A percentile compares a stretch with the other conserved stretches of the same genome.
These are phyloP conservation scores for Edolisoma coerulescens DNA, from an alignment of 2,113 vertebrate genomes.

Conservation along the genomic window DNA sequence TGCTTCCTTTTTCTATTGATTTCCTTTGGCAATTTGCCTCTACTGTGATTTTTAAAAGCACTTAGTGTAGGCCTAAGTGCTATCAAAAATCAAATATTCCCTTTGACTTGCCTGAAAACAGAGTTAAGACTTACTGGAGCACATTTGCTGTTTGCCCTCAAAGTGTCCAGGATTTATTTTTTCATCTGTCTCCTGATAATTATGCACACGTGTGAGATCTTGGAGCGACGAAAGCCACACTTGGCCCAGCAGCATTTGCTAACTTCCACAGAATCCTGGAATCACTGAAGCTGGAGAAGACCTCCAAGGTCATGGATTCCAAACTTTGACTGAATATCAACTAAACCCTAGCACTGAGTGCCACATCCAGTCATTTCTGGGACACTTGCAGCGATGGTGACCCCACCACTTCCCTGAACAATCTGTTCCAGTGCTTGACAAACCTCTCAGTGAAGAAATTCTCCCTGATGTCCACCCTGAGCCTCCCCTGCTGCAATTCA, in stretches of 20 bases:
- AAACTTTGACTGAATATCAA: neutral
- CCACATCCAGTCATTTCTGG: neutral
- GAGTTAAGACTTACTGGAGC: neutral
- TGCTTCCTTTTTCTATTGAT: neutral
- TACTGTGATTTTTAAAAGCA: neutral
- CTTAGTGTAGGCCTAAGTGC: neutral
- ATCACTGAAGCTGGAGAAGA: neutral
- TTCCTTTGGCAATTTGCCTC: neutral
- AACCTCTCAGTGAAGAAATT: neutral
- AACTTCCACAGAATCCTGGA: neutral
- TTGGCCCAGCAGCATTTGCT: neutral
- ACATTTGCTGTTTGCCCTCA: neutral
- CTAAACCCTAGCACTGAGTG: neutral
- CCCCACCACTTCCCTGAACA: neutral
- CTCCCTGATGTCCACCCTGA: neutral
- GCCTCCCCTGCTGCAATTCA: neutral
- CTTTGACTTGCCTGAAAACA: neutral
- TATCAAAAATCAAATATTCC: neutral
- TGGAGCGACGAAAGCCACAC: neutral
- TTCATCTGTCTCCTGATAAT: neutral
- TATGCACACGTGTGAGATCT: neutral
- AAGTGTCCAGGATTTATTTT: neutral
- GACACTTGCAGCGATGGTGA: neutral
- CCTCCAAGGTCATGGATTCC: neutral
- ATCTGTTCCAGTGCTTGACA: neutral